Base-by-base conservation (phyloP, 2,888 invertebrate genomes). In the Anorthoa munda region DNA sequence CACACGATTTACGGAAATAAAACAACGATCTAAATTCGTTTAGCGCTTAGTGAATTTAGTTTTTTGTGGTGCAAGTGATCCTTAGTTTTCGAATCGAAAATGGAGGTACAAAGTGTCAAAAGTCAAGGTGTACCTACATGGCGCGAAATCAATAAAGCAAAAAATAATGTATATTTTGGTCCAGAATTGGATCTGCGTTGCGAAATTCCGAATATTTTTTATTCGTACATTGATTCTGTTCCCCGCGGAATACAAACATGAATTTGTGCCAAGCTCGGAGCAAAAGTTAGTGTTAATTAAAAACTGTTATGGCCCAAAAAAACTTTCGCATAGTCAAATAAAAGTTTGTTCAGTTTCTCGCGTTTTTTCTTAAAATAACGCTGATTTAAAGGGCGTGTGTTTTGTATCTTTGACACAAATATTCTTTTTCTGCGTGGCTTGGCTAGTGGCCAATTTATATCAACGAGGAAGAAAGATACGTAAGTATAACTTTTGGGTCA, bases 401-500 rank as follows among this genome's bases (percentile, higher is more conserved):
- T 61, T 79, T 66, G 55, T 69, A 66, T 73, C 53, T 73, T 72
- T 76, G 81, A 74, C 75, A 79, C 68, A 77, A 45, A 39, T 60
- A 56, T 75, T 39, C 70, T 76, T 74, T 77, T 72, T 71, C 56
- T 73, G 45, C 72, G 69, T 45, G 58, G 21, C 39, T 86, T 85
- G 85, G 85, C 85, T 60, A 23, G 51, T 64, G 65, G 75, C 85
- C 85, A 85, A 85, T 59, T 72, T 66, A 76, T 81, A 81, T 81
- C 66, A 83, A 86, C 64, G 75, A 81, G 81, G 84, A 83, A 86
- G 83, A 71, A 71, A 78, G 65, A 75, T 72, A 71, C 61, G 50
- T 51, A 39, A 31, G 31, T 56, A 55, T 61, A 73, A 39, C 17
- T 86, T 84, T 84, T 81, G 50, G 81, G 81, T 81, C 79, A 81